A percentile compares a stretch with the other conserved stretches of the same genome.
phyloP scores from a whole-genome alignment of 2,113 vertebrate species.

The Reinhardtius hippoglossoides region DNA sequence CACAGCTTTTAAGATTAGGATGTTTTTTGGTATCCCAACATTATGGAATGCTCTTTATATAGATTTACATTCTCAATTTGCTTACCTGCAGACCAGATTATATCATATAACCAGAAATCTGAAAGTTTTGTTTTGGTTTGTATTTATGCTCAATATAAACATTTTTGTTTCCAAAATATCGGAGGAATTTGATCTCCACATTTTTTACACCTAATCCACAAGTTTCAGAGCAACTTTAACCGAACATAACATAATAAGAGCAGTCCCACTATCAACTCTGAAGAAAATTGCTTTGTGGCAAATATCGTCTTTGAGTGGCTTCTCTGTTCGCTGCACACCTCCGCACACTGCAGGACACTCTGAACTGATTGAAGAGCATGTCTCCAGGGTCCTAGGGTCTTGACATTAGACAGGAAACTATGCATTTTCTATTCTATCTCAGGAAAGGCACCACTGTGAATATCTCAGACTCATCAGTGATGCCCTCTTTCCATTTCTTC shows the following conservation, averaged over 20 bases:
- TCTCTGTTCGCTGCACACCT: neutral
- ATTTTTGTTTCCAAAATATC: too few relatives aligned
- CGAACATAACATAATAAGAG: neutral
- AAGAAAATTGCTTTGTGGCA: neutral
- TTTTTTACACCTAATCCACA: too few relatives aligned
- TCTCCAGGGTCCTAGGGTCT: slow-evolving; percentile 11
- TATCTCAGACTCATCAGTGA: slow-evolving; percentile 50
- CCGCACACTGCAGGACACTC: slow-evolving; percentile 19
- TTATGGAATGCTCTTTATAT: too few relatives aligned
- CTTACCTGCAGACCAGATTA: too few relatives aligned
- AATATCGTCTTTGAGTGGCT: neutral
- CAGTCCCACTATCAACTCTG: neutral
- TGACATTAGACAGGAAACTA: slow-evolving; percentile 18
- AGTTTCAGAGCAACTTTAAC: neutral
- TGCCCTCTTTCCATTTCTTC: slow-evolving; percentile 28
- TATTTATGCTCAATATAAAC: too few relatives aligned
- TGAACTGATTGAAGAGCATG: slow-evolving; percentile 20
- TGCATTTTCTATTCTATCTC: slow-evolving; percentile 32
- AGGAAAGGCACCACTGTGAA: slow-evolving; percentile 37
- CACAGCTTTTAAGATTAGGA: too few relatives aligned
- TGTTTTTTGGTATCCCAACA: too few relatives aligned
- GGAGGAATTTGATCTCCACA: too few relatives aligned
- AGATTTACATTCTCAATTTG: too few relatives aligned
- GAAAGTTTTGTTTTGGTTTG: too few relatives aligned
- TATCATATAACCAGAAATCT: too few relatives aligned